These are phyloP conservation scores for Luperina testacea DNA, from an alignment of 2,888 invertebrate genomes.

Conservation along the genomic window DNA sequence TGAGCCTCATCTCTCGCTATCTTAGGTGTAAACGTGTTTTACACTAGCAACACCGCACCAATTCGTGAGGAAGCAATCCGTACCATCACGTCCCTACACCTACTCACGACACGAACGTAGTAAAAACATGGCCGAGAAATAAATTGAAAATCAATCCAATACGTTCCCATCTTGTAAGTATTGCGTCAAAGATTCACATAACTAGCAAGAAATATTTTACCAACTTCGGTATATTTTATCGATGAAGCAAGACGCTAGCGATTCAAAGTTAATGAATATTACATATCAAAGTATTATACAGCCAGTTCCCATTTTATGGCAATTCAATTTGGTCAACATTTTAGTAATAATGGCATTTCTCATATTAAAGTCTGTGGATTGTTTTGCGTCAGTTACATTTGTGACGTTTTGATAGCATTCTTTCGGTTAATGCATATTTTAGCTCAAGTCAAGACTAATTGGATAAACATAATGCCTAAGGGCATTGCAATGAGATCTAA, in stretches of 20 bases:
- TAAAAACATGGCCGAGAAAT: slow-evolving; percentile 60
- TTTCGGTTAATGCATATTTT: slow-evolving; percentile 23
- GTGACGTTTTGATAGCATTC: slow-evolving; percentile 49
- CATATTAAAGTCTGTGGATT: slow-evolving; percentile 17
- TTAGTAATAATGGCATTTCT: slow-evolving; percentile 33
- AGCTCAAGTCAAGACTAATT: slow-evolving; percentile 12
- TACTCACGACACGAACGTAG: slow-evolving; percentile 47
- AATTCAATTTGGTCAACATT: slow-evolving; percentile 43
- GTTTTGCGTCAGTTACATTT: slow-evolving; percentile 45
- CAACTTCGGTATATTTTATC: slow-evolving; percentile 30
- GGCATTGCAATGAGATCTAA: neutral
- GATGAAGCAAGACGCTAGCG: slow-evolving; percentile 46
- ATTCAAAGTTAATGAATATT: slow-evolving; percentile 57
- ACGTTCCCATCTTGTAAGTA: slow-evolving; percentile 56
- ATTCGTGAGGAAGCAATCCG: slow-evolving; percentile 65
- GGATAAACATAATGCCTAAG: slow-evolving; percentile 7
- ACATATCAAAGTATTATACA: slow-evolving; percentile 44
- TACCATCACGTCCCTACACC: slow-evolving; percentile 61
- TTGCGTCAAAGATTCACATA: slow-evolving; percentile 62
- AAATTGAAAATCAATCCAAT: slow-evolving; percentile 70
- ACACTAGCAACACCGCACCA: slow-evolving; percentile 30
- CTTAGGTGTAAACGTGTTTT: slow-evolving; percentile 50
- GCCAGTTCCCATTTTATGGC: slow-evolving; percentile 30
- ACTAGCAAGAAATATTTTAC: slow-evolving; percentile 49
- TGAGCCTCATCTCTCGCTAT: slow-evolving; percentile 34